Percentiles rank a stretch among this genome's conserved stretches.
Conservation (phyloP, 2,797 vertebrate genomes). For the Nothura maculosa region DNA sequence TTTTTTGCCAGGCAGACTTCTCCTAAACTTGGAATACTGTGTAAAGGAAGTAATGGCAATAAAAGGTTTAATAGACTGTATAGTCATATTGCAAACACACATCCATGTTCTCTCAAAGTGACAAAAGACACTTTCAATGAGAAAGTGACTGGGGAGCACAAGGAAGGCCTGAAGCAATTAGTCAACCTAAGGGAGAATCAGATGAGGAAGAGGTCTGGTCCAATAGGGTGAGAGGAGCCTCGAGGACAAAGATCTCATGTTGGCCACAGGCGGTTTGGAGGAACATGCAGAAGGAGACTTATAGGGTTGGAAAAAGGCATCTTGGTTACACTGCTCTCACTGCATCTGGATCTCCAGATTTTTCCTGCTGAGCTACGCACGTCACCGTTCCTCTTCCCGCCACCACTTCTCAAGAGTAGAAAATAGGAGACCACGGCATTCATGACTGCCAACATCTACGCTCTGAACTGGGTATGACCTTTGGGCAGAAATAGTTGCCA, state of each 20-base stretch:
- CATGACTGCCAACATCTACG: slow-evolving; percentile 37
- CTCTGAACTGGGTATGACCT: slow-evolving; percentile 42
- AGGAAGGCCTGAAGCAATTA: neutral
- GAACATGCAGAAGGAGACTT: neutral
- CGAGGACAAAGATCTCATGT: neutral
- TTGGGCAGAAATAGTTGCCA: slow-evolving; percentile 8
- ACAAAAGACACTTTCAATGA: neutral
- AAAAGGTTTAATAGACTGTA: neutral
- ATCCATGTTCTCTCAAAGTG: neutral
- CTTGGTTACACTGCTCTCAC: neutral
- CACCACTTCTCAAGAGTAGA: slow-evolving; percentile 40
- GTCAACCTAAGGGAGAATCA: neutral
- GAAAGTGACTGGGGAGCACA: rapidly evolving
- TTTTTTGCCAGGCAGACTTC: neutral
- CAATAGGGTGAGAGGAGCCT: neutral
- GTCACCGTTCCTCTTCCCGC: slow-evolving; percentile 53
- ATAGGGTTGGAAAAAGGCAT: neutral
- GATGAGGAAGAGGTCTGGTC: neutral
- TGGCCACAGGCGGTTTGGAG: slow-evolving; percentile 21
- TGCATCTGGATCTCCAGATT: slow-evolving; percentile 33
- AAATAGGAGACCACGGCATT: neutral
- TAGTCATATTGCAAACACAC: rapidly evolving
- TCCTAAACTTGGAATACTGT: neutral
- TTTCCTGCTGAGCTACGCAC: slow-evolving; percentile 58
- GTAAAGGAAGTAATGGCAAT: neutral